Evolutionary conservation across 2,888 invertebrate species (phyloP).

Genomic region (Catocala fraxini): DNA sequence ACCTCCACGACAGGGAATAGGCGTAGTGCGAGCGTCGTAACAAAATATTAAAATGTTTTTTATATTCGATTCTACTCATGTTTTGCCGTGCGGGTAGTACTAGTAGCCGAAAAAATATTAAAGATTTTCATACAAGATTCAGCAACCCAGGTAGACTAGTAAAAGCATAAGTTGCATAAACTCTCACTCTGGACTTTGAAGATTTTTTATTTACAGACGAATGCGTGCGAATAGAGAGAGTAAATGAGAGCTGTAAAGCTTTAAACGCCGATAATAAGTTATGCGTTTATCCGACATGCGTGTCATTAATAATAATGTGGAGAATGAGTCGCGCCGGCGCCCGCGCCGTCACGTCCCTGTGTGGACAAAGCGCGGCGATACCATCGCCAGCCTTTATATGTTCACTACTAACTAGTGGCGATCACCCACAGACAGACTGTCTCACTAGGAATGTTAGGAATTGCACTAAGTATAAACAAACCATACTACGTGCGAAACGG

Average conservation of each 20-base stretch:
- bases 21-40: too few relatives aligned
- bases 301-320: conserved; percentile 10
- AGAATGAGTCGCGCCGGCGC: conserved; percentile 1
- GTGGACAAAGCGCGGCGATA: conserved; percentile 4
- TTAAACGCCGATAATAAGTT: background rate
- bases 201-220: background rate
- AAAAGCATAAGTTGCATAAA: too few relatives aligned
- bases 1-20: too few relatives aligned
- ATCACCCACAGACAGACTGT: background rate
- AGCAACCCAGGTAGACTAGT: too few relatives aligned
- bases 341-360: background rate
- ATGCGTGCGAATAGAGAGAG: background rate
- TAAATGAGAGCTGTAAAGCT: conserved; percentile 6
- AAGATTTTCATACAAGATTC: too few relatives aligned
- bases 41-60: too few relatives aligned
- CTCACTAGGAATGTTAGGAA: background rate
- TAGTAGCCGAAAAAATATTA: too few relatives aligned
- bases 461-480: background rate
- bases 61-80: too few relatives aligned
- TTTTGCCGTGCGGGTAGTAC: too few relatives aligned
- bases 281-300: conserved; percentile 8
- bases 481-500: background rate
- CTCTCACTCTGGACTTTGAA: too few relatives aligned
- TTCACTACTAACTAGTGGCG: background rate
- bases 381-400: conserved; percentile 6